Percentiles rank a stretch among this genome's conserved stretches.
phyloP scores from a whole-genome alignment of 2,888 invertebrate genomes.

The Agrochola circellaris region DNA sequence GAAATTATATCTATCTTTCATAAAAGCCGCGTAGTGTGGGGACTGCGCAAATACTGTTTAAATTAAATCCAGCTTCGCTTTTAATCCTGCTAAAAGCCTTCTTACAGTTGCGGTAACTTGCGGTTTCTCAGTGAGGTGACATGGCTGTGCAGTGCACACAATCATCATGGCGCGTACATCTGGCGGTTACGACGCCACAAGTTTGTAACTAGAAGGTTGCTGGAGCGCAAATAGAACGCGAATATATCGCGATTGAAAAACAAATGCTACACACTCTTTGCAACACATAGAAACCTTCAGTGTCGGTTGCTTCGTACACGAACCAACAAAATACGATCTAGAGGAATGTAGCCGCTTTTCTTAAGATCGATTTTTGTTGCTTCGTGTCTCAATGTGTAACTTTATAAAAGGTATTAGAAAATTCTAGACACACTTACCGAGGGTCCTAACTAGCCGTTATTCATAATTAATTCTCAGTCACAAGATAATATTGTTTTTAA shows the following conservation, averaged over 20 bases:
- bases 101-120: conserved; percentile 15
- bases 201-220: not conserved
- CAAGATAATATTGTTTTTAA: too few species aligned
- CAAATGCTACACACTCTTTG: not conserved
- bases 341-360: too few species aligned
- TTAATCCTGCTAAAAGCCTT: conserved; percentile 40
- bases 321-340: too few species aligned
- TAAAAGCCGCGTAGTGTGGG: conserved; percentile 41
- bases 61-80: conserved; percentile 51
- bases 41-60: conserved; percentile 56
- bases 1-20: conserved; percentile 55
- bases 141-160: not conserved
- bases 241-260: not conserved
- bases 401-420: too few species aligned
- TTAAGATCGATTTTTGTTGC: too few species aligned
- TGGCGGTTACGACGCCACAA: conserved; percentile 1
- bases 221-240: not conserved
- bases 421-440: too few species aligned
- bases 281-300: not conserved
- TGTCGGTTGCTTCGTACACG: too few species aligned
- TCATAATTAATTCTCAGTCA: too few species aligned
- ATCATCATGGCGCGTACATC: not conserved
- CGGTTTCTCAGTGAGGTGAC: conserved; percentile 10
- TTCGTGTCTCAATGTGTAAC: too few species aligned
- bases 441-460: too few species aligned